A percentile compares a stretch with the other conserved stretches of the same genome.
phyloP scores from a whole-genome alignment of 2,888 invertebrate species.

The Tachystola acroxantha region DNA sequence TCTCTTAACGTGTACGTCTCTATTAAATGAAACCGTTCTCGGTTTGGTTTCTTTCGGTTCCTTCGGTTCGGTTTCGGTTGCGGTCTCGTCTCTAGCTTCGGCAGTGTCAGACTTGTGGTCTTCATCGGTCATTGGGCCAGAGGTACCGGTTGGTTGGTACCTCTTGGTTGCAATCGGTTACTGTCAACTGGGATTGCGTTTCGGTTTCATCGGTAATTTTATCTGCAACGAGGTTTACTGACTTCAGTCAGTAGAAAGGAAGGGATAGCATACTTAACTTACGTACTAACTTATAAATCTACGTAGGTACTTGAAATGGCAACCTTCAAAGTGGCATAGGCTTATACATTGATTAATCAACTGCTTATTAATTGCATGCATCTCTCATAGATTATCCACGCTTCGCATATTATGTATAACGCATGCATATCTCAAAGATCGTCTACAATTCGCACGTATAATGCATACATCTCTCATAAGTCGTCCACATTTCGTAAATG shows the following conservation, averaged over 20 bases:
- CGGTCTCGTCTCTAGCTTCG: slow-evolving; percentile 43
- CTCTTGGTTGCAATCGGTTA: slow-evolving; percentile 25
- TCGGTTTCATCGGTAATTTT: slow-evolving; percentile 58
- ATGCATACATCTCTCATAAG: no score
- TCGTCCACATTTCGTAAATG: no score
- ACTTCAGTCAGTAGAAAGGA: not conserved
- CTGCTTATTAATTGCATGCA: no score
- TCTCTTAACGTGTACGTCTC: slow-evolving; percentile 93
- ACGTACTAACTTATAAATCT: slow-evolving; percentile 12
- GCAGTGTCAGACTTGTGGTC: slow-evolving; percentile 54
- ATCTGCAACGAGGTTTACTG: slow-evolving; percentile 50
- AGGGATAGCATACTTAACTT: slow-evolving; percentile 21
- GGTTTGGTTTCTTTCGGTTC: slow-evolving; percentile 69
- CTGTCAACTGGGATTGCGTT: slow-evolving; percentile 45
- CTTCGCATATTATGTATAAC: no score
- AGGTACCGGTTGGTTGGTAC: slow-evolving; percentile 43
- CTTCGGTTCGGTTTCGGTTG: slow-evolving; percentile 43
- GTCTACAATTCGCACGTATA: no score
- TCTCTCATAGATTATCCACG: no score
- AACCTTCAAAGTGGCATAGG: no score
- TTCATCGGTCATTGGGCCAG: slow-evolving; percentile 64
- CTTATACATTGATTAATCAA: no score
- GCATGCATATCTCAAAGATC: no score
- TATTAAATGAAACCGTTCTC: slow-evolving; percentile 91
- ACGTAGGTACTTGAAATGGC: no score